A percentile compares a stretch with the other conserved stretches of the same genome.
Conservation (phyloP, 2,888 invertebrate genomes). For the Tolmerus cingulatus region DNA sequence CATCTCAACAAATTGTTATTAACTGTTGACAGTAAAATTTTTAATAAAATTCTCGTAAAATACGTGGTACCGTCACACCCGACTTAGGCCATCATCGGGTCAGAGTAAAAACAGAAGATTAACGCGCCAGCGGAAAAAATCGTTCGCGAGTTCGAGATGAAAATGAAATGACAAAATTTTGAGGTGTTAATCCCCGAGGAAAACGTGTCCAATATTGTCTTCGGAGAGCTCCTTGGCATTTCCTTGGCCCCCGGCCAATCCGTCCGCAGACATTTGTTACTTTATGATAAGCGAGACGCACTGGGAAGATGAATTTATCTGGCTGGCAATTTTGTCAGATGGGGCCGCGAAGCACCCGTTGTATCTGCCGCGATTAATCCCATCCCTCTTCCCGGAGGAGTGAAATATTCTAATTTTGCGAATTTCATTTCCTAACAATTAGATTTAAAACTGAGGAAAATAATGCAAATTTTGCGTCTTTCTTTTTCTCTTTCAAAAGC, state of each 20-base stretch:
- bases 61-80: neutral
- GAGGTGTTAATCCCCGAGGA: slow-evolving; percentile 27
- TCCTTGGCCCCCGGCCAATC: slow-evolving; percentile 26
- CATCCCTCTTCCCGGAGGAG: neutral
- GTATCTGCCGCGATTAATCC: neutral
- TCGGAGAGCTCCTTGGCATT: slow-evolving; percentile 23
- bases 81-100: neutral
- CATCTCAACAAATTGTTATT: slow-evolving; percentile 35
- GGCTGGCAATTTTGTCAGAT: neutral
- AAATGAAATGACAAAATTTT: slow-evolving; percentile 31
- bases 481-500: too few relatives aligned
- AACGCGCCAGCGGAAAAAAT: neutral
- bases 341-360: neutral
- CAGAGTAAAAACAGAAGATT: neutral
- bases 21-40: slow-evolving; percentile 39
- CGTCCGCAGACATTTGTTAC: slow-evolving; percentile 39
- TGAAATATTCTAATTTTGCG: neutral
- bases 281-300: slow-evolving; percentile 42
- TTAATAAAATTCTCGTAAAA: slow-evolving; percentile 25
- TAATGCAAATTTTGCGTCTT: too few relatives aligned
- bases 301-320: slow-evolving; percentile 34
- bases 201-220: slow-evolving; percentile 26
- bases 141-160: neutral
- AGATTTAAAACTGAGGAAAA: too few relatives aligned
- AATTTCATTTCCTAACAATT: neutral